A percentile compares a stretch with the other conserved stretches of the same genome.
Evolutionary conservation across 2,797 vertebrate species (phyloP).

Genomic region (Amniataba percoides): DNA sequence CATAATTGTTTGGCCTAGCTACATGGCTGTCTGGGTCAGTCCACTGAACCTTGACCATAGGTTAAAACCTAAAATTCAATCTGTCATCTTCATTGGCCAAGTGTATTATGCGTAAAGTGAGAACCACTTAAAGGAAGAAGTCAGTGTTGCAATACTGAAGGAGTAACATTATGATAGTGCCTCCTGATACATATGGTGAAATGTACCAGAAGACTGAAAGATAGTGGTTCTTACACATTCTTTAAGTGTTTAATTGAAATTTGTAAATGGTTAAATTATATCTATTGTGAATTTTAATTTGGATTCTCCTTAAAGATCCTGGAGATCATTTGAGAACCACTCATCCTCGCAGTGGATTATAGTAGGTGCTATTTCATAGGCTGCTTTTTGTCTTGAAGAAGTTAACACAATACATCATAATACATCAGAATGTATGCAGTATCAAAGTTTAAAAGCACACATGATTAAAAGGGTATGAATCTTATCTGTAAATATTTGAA

Average conservation of each 20-base stretch:
- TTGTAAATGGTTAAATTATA: background rate
- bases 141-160: constrained; percentile 2
- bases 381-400: background rate
- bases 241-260: background rate
- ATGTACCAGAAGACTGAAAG: background rate
- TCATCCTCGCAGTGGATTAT: background rate
- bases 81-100: background rate
- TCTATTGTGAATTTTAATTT: background rate
- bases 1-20: constrained; percentile 74
- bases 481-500: background rate
- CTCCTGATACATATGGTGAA: constrained; percentile 7
- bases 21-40: constrained; percentile 71
- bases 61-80: constrained; percentile 44
- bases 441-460: background rate
- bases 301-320: background rate
- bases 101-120: constrained; percentile 24
- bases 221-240: background rate
- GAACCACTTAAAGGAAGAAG: constrained; percentile 14
- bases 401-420: background rate
- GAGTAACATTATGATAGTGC: background rate
- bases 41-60: constrained; percentile 53
- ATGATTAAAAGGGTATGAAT: background rate
- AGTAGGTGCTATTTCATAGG: background rate
- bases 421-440: background rate
- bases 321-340: background rate